Base-by-base conservation (phyloP, 2,113 vertebrate species). In the Nothocercus nigrocapillus region DNA sequence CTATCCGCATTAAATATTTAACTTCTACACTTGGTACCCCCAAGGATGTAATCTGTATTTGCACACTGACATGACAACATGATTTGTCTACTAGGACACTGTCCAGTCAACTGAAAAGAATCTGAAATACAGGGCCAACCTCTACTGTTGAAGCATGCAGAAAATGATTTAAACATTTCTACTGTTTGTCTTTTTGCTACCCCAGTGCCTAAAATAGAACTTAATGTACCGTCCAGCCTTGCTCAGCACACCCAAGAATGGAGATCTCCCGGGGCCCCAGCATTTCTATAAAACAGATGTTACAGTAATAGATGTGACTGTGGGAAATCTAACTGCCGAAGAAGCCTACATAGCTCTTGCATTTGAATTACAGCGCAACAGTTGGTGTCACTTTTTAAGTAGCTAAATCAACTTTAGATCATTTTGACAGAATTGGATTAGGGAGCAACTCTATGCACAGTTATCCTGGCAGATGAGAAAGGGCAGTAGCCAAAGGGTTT, bases 201-300 rank as follows among this genome's bases (percentile, higher is more conserved):
- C 13, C 82, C 66, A 58, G 51, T 38, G 69, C 62, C 77, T 76
- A 93, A 96, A 92, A 79, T 0, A 86, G 77, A 96, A 94, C 34
- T 19, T 56, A 64, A 63, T 11, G 51, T 53, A 62, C 77, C 90
- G 69, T 45, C 88, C 80, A 90, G 73, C 47, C 62, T 73, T 75
- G 79, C 59, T 90, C 58, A 78, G 38, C 66, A 78, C 56, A 90
- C 27, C 17, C 85, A 87, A 56, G 36, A 95, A 67, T 0, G 0
- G 45, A 49, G n/a, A 28, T 93, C 94, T 88, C 72, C 15, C 68
- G 64, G 38, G 58, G 44, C 59, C 54, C 68, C n/a, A n/a, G 47
- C 40, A 87, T 51, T 91, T 93, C 93, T 79, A 58, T 44, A 94
- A 94, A 92, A 77, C 69, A 96, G 77, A 76, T 90, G 69, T 84